phyloP scores from a whole-genome alignment of 1,140 invertebrate species.

The Parasteatoda tepidariorum region DNA sequence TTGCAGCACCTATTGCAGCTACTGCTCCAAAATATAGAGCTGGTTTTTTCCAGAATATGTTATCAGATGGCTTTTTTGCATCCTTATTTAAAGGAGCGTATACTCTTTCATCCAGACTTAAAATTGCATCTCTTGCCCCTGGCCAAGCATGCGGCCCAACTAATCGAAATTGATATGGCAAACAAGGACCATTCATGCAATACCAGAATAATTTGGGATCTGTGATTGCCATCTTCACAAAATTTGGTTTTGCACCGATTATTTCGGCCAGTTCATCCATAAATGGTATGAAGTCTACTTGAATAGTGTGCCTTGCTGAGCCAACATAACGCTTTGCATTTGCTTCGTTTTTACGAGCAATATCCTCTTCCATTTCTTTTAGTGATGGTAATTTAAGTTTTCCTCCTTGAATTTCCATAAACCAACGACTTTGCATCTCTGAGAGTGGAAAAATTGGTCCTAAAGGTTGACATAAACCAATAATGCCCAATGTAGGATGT shows the following conservation, averaged over 20 bases:
- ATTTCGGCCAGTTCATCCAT: constrained; percentile 67
- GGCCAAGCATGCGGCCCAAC: constrained; percentile 69
- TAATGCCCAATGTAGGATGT: constrained; percentile 68
- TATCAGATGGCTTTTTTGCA: background rate
- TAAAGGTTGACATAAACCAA: constrained; percentile 72
- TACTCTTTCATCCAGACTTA: constrained; percentile 58
- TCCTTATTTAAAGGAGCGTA: constrained; percentile 31
- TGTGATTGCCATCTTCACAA: constrained; percentile 65
- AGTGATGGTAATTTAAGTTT: constrained; percentile 56
- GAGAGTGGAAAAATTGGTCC: constrained; percentile 70
- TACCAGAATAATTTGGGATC: constrained; percentile 67
- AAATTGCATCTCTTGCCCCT: constrained; percentile 69
- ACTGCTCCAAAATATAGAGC: background rate
- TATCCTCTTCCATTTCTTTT: constrained; percentile 59
- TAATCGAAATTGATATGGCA: constrained; percentile 71
- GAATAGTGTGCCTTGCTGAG: constrained; percentile 67
- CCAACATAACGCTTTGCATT: constrained; percentile 39
- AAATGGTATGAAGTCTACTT: constrained; percentile 67
- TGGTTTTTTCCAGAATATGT: background rate
- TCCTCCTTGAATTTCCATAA: constrained; percentile 42
- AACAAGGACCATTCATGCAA: constrained; percentile 68
- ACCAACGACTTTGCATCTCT: constrained; percentile 72
- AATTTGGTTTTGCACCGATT: constrained; percentile 66
- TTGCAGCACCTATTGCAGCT: too few relatives aligned
- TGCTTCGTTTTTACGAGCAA: constrained; percentile 31